These are phyloP conservation scores for Drosophila rellima DNA, from an alignment of 2,888 invertebrate genomes.

Conservation along the genomic window DNA sequence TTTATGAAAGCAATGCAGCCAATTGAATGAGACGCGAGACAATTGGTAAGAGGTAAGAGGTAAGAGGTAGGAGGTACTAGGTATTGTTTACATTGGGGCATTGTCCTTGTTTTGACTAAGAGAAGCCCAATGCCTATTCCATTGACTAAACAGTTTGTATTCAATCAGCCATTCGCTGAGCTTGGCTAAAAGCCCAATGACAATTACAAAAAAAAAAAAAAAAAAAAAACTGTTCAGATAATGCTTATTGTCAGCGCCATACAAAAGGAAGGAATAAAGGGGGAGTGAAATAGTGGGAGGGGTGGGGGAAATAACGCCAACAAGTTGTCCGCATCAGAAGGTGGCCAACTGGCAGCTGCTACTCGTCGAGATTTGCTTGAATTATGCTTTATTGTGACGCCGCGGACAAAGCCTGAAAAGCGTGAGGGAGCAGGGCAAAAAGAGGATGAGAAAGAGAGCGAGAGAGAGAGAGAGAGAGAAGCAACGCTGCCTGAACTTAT, in stretches of 20 bases:
- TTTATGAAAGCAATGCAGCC: background rate
- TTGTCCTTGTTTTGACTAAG: background rate
- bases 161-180: conserved; percentile 30
- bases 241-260: conserved; percentile 44
- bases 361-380: conserved; percentile 38
- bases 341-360: conserved; percentile 44
- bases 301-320: conserved; percentile 40
- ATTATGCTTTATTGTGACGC: conserved; percentile 64
- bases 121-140: conserved; percentile 13
- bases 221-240: conserved; percentile 49
- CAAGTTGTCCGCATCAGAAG: conserved; percentile 57
- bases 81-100: conserved; percentile 20
- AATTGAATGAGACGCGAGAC: too few species aligned
- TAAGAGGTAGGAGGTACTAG: conserved; percentile 4
- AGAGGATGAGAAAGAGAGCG: conserved; percentile 1
- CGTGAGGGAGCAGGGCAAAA: background rate
- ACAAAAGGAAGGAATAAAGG: conserved; percentile 6
- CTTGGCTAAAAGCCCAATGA: conserved; percentile 31
- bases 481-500: conserved; percentile 47
- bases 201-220: conserved; percentile 53
- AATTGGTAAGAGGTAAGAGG: background rate
- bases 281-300: too few species aligned
- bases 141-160: conserved; percentile 26
- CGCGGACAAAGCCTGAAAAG: conserved; percentile 51
- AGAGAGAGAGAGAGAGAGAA: background rate